Percentiles rank a stretch among this genome's conserved stretches.
These are phyloP conservation scores for Styela clava DNA, from an alignment of 23 tunicate species.

Conservation along the genomic window DNA sequence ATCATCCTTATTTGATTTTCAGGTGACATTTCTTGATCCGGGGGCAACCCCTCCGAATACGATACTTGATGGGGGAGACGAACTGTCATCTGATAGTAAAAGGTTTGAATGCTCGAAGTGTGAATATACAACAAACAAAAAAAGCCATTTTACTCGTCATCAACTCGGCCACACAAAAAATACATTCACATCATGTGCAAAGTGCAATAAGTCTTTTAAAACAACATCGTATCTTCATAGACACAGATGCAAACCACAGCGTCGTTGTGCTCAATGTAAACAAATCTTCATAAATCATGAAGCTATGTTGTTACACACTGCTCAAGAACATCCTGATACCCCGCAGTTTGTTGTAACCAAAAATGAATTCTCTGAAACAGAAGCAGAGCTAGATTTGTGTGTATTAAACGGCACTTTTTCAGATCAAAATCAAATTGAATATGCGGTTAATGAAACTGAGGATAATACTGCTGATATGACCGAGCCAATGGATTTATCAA, in stretches of 20 bases:
- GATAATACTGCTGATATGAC: background rate
- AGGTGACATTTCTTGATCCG: background rate
- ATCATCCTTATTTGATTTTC: too few species aligned
- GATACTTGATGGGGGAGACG: too few species aligned
- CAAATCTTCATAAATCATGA: background rate
- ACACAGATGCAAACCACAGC: constrained; percentile 45
- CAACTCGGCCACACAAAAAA: constrained; percentile 42
- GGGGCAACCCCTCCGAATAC: background rate
- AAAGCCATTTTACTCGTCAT: constrained; percentile 67
- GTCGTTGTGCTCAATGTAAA: constrained; percentile 1
- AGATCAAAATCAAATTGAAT: background rate
- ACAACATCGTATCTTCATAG: constrained; percentile 40
- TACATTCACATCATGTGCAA: constrained; percentile 41
- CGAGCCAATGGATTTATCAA: background rate
- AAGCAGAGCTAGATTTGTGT: too few species aligned
- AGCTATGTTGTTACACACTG: constrained; percentile 5
- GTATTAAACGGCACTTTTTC: background rate
- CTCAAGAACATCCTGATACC: background rate
- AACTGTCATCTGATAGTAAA: constrained; percentile 3
- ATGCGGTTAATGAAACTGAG: background rate
- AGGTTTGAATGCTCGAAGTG: constrained; percentile 48
- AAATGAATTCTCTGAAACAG: background rate
- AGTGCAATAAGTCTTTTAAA: constrained; percentile 66
- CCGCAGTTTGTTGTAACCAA: background rate
- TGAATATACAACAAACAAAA: constrained; percentile 76